Base-by-base conservation (phyloP, 1,140 invertebrate species). In the Chironomus striatipennis region DNA sequence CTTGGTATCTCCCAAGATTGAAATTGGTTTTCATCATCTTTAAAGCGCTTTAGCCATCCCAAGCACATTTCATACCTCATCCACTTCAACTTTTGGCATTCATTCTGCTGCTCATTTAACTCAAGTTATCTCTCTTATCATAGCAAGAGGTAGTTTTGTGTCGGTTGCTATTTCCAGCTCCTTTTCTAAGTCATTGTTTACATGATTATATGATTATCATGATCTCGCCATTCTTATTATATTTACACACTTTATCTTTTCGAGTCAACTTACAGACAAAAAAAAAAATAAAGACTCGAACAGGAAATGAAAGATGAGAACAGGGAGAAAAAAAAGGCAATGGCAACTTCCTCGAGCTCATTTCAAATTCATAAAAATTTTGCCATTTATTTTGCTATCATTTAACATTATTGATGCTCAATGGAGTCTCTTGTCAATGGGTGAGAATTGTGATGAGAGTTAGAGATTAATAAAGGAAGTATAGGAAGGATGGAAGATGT, bases 341-440 rank as follows among this genome's bases (percentile, higher is more conserved):
- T n/a, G n/a, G 47, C 9, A 57, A 57, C 47, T 10, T 18, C 9
- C 65, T 70, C 65, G 18, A 70, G 18, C 65, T 70, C 65, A 70
- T 70, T 70, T 70, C 17, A 18, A 70, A 70, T 70, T 70, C 65
- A 70, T 70, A 70, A 70, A 70, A 70, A 17, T 70, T 70, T 70
- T 70, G 6, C 65, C 65, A 70, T 70, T 70, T 70, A 70, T 70
- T 70, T 70, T 70, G 65, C 65, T 70, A 70, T 70, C 65, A 70
- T 70, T 70, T 70, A 70, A 70, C 20, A 21, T 70, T 70, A 70
- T 70, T 70, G 65, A 70, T 70, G 65, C 64, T 67, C 64, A 20
- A 67, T 67, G 64, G n/a, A 67, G 64, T 17, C 17, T 10, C 9
- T 15, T 70, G 65, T 70, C 20, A 20, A 70, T 20, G 47, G n/a